A percentile compares a stretch with the other conserved stretches of the same genome.
Conservation (phyloP, 2,797 vertebrate genomes). For the Pangasius djambal region DNA sequence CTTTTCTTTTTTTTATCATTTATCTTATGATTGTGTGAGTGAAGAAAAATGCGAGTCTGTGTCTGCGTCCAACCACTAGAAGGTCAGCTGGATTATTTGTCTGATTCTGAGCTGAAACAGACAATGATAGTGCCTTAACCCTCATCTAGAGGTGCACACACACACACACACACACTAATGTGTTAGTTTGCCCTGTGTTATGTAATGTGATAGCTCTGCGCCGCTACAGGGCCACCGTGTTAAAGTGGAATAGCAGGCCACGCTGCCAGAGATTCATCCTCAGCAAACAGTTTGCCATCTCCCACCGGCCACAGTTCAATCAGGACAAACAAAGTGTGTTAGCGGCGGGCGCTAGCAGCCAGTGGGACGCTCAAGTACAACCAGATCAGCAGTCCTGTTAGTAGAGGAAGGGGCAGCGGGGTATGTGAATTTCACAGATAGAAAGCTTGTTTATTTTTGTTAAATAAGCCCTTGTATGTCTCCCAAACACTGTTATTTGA, state of each 20-base stretch:
- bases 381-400: constrained; percentile 68
- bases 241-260: constrained; percentile 73
- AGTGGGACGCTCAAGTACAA: constrained; percentile 55
- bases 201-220: constrained; percentile 78
- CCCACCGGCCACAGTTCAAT: constrained; percentile 73
- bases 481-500: constrained; percentile 24
- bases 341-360: constrained; percentile 69
- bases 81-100: constrained; percentile 86
- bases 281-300: constrained; percentile 65
- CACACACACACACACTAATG: constrained; percentile 36
- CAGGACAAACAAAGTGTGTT: constrained; percentile 75
- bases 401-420: constrained; percentile 60
- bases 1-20: constrained; percentile 73
- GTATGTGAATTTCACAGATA: constrained; percentile 13
- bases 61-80: constrained; percentile 78
- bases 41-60: constrained; percentile 78
- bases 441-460: constrained; percentile 33
- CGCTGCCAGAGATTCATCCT: constrained; percentile 69
- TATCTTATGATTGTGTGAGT: constrained; percentile 84
- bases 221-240: constrained; percentile 72
- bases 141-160: constrained; percentile 69
- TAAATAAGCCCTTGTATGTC: constrained; percentile 32
- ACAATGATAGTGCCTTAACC: constrained; percentile 85
- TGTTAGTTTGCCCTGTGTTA: constrained; percentile 79
- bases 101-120: constrained; percentile 78